Conservation (phyloP, 2,113 vertebrate genomes). For the Amphilophus citrinellus region DNA sequence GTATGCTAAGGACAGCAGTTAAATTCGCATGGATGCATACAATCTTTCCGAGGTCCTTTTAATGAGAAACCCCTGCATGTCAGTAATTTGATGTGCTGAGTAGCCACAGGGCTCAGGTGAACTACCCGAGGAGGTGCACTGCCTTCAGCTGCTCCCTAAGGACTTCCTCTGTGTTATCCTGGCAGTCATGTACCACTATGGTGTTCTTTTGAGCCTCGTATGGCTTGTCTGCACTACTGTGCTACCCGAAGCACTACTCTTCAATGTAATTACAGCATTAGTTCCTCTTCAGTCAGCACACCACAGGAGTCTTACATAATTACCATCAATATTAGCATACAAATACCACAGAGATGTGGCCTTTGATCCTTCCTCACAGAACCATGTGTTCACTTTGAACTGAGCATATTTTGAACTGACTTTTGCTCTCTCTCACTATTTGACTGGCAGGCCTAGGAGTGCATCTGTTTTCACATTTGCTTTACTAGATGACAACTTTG, state of each 20-base stretch:
- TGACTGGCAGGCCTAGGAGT: background rate
- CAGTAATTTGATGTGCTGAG: background rate
- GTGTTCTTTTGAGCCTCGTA: slow-evolving; percentile 20
- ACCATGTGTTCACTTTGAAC: slow-evolving; percentile 32
- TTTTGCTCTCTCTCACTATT: slow-evolving; percentile 2
- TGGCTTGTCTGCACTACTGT: background rate
- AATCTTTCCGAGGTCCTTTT: background rate
- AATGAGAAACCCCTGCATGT: slow-evolving; percentile 34
- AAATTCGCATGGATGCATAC: slow-evolving; percentile 11
- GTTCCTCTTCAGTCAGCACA: slow-evolving; percentile 30
- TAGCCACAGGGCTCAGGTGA: slow-evolving; percentile 36
- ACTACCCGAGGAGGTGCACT: slow-evolving; percentile 25
- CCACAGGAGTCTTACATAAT: slow-evolving; percentile 26
- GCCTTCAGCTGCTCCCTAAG: slow-evolving; percentile 8
- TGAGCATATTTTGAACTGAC: slow-evolving; percentile 10
- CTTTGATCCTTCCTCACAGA: slow-evolving; percentile 21
- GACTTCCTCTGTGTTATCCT: slow-evolving; percentile 27
- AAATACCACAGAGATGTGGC: background rate
- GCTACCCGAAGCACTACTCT: slow-evolving; percentile 12
- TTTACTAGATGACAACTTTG: background rate
- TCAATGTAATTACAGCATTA: slow-evolving; percentile 57
- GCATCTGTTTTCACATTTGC: slow-evolving; percentile 16
- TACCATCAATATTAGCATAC: slow-evolving; percentile 32
- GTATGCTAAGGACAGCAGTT: slow-evolving; percentile 4
- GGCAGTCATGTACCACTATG: slow-evolving; percentile 36